Evolutionary conservation across 2,888 invertebrate genomes (phyloP), one percentile per base, ranked within the genome.

Genomic region (Leptinotarsa juncta): DNA sequence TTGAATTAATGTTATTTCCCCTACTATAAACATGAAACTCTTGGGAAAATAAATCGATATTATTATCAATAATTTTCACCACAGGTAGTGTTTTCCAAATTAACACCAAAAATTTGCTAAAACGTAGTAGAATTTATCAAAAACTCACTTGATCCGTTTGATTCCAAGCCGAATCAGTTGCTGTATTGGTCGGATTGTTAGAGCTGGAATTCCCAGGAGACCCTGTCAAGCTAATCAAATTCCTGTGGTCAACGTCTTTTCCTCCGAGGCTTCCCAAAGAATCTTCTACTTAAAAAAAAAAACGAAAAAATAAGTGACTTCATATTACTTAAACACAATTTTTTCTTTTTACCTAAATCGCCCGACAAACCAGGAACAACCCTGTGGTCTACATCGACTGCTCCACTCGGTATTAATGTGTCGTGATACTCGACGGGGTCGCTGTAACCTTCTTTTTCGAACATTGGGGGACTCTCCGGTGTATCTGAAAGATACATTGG

Each of bases 141-240:
- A 67, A 69, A 65, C 60, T 67, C 77, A 82, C 82, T 72, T 79
- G 77, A 69, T 83, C 81, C 14, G 80, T 73, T 55, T 76, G 74
- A 57, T 79, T 80, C 83, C 83, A 83, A n/a, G 77, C 50, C 15
- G 73, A 60, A 10, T 78, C 78, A 42, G 82, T 72, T 15, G 74
- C 42, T 20, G 78, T 70, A 70, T 66, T 73, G 60, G 76, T 78
- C 1, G 79, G 78, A 70, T 76, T 79, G 23, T 57, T 57, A 15
- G 57, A 57, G 10, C n/a, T 51, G 4, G 81, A 79, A 71, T 79
- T 78, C 7, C 79, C 75, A 0, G 92, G 93, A 26, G 93, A 94
- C 53, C 95, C 94, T 15, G 96, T 96, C 69, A 96, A 87, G 74
- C 95, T 93, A 84, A 96, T 96, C 76, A 96, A 88, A 88, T 96